Evolutionary conservation across 2,797 vertebrate genomes (phyloP).

Genomic region (Notolabrus celidotus): DNA sequence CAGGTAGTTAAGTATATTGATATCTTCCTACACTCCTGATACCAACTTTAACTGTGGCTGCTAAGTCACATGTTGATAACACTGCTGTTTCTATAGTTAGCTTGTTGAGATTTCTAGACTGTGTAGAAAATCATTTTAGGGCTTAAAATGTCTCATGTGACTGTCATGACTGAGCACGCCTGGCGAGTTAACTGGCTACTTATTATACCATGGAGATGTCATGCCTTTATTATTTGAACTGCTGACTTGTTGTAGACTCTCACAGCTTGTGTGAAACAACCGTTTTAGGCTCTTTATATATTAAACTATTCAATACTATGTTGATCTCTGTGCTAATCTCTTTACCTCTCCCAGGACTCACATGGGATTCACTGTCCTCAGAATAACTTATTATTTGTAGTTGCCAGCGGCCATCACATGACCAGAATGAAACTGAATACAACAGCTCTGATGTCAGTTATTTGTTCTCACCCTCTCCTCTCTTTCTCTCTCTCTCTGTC

Average conservation of each 20-base stretch:
- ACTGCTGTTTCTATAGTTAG: neutral
- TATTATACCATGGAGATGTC: slow-evolving; percentile 34
- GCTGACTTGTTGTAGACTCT: neutral
- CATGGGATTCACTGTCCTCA: slow-evolving; percentile 9
- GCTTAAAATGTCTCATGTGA: slow-evolving; percentile 51
- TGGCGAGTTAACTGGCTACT: slow-evolving; percentile 25
- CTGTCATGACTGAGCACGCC: slow-evolving; percentile 42
- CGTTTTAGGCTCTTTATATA: slow-evolving; percentile 11
- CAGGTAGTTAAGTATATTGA: neutral
- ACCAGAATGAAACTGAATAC: slow-evolving; percentile 15
- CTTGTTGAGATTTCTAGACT: slow-evolving; percentile 7
- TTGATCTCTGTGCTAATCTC: slow-evolving; percentile 3
- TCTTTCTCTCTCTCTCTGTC: neutral
- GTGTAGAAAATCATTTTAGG: slow-evolving; percentile 10
- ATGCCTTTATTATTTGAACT: slow-evolving; percentile 31
- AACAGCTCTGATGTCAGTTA: slow-evolving; percentile 18
- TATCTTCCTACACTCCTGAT: neutral
- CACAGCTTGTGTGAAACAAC: slow-evolving; percentile 2
- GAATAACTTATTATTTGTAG: neutral
- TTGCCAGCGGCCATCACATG: neutral
- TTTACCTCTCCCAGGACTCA: neutral
- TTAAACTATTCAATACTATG: neutral
- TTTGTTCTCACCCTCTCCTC: slow-evolving; percentile 1
- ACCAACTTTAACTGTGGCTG: neutral
- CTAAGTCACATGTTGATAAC: slow-evolving; percentile 5